Evolutionary conservation across 2,888 invertebrate genomes (phyloP).

Genomic region (Ellobium chinense): DNA sequence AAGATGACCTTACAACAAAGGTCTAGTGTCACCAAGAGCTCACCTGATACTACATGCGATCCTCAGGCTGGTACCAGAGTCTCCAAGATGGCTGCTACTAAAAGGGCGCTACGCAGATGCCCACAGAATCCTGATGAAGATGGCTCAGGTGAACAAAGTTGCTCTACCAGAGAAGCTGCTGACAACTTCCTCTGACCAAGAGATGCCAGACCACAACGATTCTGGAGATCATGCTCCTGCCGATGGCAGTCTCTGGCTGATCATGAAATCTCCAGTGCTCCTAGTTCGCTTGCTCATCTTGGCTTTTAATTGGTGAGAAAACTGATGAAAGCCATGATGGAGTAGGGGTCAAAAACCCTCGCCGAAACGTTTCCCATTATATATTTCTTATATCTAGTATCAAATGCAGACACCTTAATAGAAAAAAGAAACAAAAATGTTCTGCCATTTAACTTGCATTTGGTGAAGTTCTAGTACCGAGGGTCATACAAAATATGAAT

Average conservation of each 20-base stretch:
- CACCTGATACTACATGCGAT: too few relatives aligned
- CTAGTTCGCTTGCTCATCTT: not conserved
- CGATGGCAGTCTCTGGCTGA: not conserved
- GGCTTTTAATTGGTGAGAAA: conserved; percentile 6
- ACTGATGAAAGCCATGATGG: not conserved
- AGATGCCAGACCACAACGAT: not conserved
- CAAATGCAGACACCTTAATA: too few relatives aligned
- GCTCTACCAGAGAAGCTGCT: not conserved
- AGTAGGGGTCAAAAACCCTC: too few relatives aligned
- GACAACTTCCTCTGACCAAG: not conserved
- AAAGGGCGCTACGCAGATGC: conserved; percentile 1
- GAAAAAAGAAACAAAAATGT: too few relatives aligned
- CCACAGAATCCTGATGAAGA: not conserved
- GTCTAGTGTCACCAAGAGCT: too few relatives aligned
- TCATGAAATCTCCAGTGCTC: not conserved
- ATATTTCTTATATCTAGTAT: too few relatives aligned
- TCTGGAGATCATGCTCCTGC: not conserved
- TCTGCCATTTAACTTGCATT: too few relatives aligned
- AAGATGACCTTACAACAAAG: too few relatives aligned
- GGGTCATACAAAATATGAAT: too few relatives aligned
- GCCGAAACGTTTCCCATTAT: too few relatives aligned
- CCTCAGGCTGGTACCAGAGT: conserved; percentile 6
- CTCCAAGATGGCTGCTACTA: conserved; percentile 16
- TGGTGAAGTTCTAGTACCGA: too few relatives aligned
- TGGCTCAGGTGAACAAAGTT: conserved; percentile 14